Conservation (phyloP, 2,888 invertebrate species). For the Operophtera brumata region DNA sequence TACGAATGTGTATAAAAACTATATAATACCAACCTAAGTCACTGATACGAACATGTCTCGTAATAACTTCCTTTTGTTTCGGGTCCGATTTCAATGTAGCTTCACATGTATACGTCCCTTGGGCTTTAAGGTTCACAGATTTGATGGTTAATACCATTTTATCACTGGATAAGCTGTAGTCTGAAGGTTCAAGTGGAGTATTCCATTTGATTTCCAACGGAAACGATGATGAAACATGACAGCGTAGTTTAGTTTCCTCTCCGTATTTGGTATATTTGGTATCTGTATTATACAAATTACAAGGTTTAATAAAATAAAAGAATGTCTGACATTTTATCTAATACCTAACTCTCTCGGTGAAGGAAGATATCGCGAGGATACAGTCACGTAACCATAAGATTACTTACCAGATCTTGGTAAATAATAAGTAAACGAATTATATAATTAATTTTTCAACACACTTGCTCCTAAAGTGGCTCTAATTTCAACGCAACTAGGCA, state of each 20-base stretch:
- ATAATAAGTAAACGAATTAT: no score
- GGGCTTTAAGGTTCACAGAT: neutral
- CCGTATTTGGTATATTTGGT: constrained; percentile 1
- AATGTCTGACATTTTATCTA: no score
- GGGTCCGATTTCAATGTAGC: constrained; percentile 7
- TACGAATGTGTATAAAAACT: neutral
- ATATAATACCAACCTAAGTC: constrained; percentile 7
- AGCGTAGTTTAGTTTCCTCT: neutral
- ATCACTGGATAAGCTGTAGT: constrained; percentile 8
- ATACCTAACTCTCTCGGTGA: no score
- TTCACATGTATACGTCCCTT: constrained; percentile 17
- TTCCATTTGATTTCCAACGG: constrained; percentile 11
- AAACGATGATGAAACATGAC: constrained; percentile 1
- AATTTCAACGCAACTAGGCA: no score
- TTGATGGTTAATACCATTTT: constrained; percentile 15
- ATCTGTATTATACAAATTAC: constrained; percentile 1
- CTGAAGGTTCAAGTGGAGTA: constrained; percentile 5
- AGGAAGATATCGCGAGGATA: no score
- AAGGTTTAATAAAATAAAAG: no score
- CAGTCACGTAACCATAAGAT: no score
- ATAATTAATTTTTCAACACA: no score
- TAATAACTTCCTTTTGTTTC: neutral
- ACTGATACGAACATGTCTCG: constrained; percentile 10
- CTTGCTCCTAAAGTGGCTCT: no score
- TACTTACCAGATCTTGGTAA: no score